Evolutionary conservation across 2,797 vertebrate genomes (phyloP).

Genomic region (Tragelaphus eurycerus): DNA sequence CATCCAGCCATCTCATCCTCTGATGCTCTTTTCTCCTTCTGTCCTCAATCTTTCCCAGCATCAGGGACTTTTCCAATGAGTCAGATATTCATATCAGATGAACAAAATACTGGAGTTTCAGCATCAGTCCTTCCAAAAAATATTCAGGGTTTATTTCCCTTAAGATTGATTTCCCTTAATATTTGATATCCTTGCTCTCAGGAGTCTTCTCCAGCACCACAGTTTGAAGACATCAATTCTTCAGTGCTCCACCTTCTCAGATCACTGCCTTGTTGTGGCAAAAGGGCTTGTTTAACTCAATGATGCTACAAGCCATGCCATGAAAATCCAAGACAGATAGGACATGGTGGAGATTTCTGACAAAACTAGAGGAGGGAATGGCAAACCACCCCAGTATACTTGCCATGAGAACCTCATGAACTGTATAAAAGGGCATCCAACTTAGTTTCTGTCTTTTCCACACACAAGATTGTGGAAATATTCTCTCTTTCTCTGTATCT

Average conservation of each 20-base stretch:
- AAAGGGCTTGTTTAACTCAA: background rate
- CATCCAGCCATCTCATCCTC: background rate
- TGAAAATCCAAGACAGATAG: background rate
- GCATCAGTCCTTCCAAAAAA: background rate
- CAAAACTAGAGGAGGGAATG: background rate
- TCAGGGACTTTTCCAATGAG: background rate
- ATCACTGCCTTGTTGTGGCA: background rate
- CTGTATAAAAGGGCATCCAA: background rate
- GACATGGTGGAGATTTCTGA: background rate
- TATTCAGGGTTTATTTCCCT: background rate
- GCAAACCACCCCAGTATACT: background rate
- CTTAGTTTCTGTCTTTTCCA: background rate
- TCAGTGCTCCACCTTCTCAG: background rate
- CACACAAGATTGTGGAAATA: background rate
- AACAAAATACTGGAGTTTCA: background rate
- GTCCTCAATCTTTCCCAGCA: background rate
- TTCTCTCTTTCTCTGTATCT: background rate
- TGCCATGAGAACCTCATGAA: background rate
- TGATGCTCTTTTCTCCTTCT: background rate
- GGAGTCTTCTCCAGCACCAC: background rate
- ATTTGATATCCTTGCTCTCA: background rate
- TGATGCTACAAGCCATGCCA: background rate
- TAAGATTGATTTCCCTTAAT: background rate
- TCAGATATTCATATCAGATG: background rate
- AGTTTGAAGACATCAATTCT: background rate